Conservation (phyloP, 1,140 invertebrate genomes). For the Tetraneura akinire region DNA sequence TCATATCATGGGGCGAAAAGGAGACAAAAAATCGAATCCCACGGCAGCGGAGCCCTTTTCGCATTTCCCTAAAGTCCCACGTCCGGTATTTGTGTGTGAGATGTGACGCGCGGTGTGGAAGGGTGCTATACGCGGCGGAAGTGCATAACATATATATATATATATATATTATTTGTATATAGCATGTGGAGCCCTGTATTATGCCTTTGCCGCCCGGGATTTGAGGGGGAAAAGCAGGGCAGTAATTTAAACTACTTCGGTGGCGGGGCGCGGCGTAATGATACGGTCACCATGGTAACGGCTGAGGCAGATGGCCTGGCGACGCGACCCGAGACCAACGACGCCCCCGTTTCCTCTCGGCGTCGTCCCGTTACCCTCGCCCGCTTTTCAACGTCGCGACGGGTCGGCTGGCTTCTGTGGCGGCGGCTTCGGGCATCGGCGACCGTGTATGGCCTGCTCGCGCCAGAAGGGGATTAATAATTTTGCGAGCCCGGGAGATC, state of each 20-base stretch:
- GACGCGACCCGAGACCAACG: conserved; percentile 43
- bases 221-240: conserved; percentile 24
- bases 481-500: conserved; percentile 49
- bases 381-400: background rate
- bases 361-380: background rate
- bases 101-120: background rate
- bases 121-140: too few relatives aligned
- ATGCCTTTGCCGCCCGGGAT: conserved; percentile 1
- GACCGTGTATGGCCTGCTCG: background rate
- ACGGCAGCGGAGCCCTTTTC: background rate
- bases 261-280: conserved; percentile 41
- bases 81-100: background rate
- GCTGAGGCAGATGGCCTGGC: conserved; percentile 43
- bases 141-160: too few relatives aligned
- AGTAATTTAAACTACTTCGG: conserved; percentile 40
- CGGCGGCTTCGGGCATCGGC: background rate
- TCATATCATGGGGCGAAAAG: background rate
- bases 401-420: background rate
- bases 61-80: conserved; percentile 13
- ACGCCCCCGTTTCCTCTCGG: conserved; percentile 38
- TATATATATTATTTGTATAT: too few relatives aligned
- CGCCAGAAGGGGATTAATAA: conserved; percentile 43
- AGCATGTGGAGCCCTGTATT: background rate
- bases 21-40: conserved; percentile 13
- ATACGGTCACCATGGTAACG: conserved; percentile 43